These are phyloP conservation scores for Cybosia mesomella DNA, from an alignment of 2,888 invertebrate genomes.

Conservation along the genomic window DNA sequence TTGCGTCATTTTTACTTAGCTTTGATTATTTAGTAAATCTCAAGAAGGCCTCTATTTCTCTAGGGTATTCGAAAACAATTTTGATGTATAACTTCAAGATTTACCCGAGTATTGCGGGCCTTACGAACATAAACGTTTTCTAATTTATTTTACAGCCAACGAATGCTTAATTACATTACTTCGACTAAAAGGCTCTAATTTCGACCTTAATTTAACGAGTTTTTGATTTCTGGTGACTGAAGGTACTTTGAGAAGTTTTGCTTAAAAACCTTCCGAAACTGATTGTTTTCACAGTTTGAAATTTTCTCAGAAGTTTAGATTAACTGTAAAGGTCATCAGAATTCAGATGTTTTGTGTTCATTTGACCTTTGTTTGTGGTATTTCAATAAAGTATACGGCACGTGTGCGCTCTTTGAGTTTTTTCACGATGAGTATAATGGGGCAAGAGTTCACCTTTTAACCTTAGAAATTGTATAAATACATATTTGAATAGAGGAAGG, in stretches of 20 bases:
- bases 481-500: conserved; percentile 37
- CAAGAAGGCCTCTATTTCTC: too few relatives aligned
- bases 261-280: conserved; percentile 23
- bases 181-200: conserved; percentile 30
- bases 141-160: conserved; percentile 35
- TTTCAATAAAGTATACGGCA: conserved; percentile 39
- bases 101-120: too few relatives aligned
- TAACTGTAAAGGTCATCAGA: conserved; percentile 37
- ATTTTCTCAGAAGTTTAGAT: conserved; percentile 42
- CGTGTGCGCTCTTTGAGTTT: conserved; percentile 28
- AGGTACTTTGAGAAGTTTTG: conserved; percentile 20
- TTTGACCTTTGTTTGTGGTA: conserved; percentile 43
- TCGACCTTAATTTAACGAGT: conserved; percentile 27
- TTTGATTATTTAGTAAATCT: too few relatives aligned
- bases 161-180: conserved; percentile 29
- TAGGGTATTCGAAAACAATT: too few relatives aligned
- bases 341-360: conserved; percentile 40
- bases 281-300: conserved; percentile 27
- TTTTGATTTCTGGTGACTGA: conserved; percentile 34
- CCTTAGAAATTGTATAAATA: conserved; percentile 13
- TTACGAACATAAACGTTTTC: conserved; percentile 19
- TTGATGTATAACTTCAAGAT: too few relatives aligned
- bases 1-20: too few relatives aligned
- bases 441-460: conserved; percentile 28
- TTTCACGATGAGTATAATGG: conserved; percentile 39